Evolutionary conservation across 2,888 invertebrate species (phyloP).

Genomic region (Lypha dubia): DNA sequence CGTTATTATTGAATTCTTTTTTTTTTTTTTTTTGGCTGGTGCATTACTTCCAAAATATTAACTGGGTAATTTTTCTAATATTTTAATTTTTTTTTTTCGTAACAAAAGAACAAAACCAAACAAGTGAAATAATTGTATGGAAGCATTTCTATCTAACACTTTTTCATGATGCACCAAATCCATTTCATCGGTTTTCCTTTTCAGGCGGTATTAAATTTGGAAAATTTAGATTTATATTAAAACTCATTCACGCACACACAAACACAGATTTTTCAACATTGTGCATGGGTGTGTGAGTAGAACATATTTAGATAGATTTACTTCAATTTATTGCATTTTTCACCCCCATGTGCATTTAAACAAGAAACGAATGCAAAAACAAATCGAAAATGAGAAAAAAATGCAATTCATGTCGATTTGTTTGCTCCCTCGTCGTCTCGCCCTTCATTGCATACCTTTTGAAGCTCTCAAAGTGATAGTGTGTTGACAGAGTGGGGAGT

Average conservation of each 20-base stretch:
- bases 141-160: conserved; percentile 31
- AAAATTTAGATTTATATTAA: conserved; percentile 28
- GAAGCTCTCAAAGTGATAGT: conserved; percentile 32
- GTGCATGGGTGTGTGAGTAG: background rate
- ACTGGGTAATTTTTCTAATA: background rate
- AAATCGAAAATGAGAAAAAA: background rate
- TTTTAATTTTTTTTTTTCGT: conserved; percentile 7
- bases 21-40: too few species aligned
- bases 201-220: background rate
- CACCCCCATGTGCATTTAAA: conserved; percentile 39
- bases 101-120: background rate
- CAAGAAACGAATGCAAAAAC: conserved; percentile 11
- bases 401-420: conserved; percentile 45
- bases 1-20: too few species aligned
- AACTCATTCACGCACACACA: background rate
- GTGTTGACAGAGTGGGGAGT: background rate
- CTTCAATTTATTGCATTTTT: conserved; percentile 62
- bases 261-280: background rate
- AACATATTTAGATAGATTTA: conserved; percentile 31
- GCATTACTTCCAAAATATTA: background rate
- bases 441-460: background rate
- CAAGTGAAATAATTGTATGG: conserved; percentile 20
- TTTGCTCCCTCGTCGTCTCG: background rate
- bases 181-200: conserved; percentile 7
- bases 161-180: background rate